Conservation (phyloP, 2,797 vertebrate genomes). For the Selene dorsalis region DNA sequence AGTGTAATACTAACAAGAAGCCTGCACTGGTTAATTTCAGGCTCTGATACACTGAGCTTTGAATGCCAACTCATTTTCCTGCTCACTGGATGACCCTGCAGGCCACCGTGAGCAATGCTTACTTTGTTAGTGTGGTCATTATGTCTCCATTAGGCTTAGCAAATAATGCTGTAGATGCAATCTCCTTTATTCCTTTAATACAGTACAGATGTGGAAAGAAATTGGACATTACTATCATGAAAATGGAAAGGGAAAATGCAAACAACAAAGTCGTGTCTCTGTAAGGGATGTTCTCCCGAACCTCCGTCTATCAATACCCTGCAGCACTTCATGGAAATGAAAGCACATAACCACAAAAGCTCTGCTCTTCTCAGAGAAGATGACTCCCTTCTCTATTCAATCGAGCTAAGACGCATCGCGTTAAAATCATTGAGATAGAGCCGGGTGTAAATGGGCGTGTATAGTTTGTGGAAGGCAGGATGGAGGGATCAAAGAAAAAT, state of each 20-base stretch:
- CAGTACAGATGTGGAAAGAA: constrained; percentile 21
- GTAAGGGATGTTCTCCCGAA: constrained; percentile 46
- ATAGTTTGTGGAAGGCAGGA: constrained; percentile 59
- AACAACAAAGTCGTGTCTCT: constrained; percentile 50
- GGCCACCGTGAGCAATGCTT: constrained; percentile 5
- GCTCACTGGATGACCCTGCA: constrained; percentile 25
- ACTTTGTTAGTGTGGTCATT: background rate
- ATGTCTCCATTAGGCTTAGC: constrained; percentile 22
- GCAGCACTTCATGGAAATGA: constrained; percentile 55
- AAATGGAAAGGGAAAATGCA: background rate
- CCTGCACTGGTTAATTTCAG: constrained; percentile 8
- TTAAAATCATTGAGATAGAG: constrained; percentile 58
- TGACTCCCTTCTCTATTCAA: constrained; percentile 66
- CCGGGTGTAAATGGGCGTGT: constrained; percentile 65
- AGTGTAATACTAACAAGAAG: background rate
- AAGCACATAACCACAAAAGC: constrained; percentile 67
- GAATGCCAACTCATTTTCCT: constrained; percentile 24
- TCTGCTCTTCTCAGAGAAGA: constrained; percentile 49
- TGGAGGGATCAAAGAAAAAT: constrained; percentile 50
- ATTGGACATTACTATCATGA: constrained; percentile 11
- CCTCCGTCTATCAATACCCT: constrained; percentile 54
- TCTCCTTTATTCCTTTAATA: constrained; percentile 6
- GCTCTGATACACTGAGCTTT: constrained; percentile 22
- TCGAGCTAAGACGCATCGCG: constrained; percentile 57
- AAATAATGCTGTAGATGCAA: constrained; percentile 3